phyloP scores from a whole-genome alignment of 2,113 vertebrate genomes.

The Platysteira castanea region DNA sequence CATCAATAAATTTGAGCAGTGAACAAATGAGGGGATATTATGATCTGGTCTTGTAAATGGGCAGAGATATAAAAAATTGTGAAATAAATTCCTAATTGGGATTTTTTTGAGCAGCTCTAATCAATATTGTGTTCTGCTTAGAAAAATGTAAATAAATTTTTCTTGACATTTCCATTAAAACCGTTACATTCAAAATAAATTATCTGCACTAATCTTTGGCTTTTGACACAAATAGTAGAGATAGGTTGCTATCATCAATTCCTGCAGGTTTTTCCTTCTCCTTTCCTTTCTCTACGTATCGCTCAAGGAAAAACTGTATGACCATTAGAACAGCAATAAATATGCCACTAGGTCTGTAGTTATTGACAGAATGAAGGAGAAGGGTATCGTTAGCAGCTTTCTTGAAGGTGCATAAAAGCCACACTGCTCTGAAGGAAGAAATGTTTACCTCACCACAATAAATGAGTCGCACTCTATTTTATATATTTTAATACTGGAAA shows the following conservation, averaged over 20 bases:
- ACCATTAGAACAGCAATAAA: background rate
- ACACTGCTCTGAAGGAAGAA: background rate
- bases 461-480: background rate
- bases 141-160: constrained; percentile 28
- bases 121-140: background rate
- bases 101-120: background rate
- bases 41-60: constrained; percentile 2
- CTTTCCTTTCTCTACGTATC: background rate
- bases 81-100: constrained; percentile 44
- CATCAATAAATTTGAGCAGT: constrained; percentile 2
- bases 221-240: background rate
- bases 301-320: background rate
- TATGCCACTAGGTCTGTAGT: background rate
- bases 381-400: background rate
- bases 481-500: constrained; percentile 29
- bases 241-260: background rate
- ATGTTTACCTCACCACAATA: constrained; percentile 25
- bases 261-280: background rate
- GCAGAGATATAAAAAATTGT: constrained; percentile 15
- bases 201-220: background rate
- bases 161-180: constrained; percentile 31
- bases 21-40: background rate
- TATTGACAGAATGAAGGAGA: background rate
- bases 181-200: constrained; percentile 1
- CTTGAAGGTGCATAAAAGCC: background rate